Conservation (phyloP, 2,113 vertebrate species). For the Pteruthius melanotis region DNA sequence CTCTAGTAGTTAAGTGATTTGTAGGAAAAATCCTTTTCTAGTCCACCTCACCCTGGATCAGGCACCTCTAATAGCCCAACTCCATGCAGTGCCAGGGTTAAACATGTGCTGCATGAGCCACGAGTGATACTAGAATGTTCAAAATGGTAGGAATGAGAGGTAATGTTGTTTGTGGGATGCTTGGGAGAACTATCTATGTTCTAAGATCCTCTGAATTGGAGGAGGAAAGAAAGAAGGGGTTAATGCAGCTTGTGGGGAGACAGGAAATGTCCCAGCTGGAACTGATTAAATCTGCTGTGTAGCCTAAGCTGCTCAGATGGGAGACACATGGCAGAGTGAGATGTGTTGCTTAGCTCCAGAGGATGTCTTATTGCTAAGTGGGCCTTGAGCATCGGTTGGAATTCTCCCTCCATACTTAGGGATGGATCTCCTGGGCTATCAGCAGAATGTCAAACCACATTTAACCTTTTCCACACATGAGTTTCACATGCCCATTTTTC, state of each 20-base stretch:
- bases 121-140: not conserved
- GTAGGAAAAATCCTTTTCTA: not conserved
- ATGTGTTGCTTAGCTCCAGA: not conserved
- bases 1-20: not conserved
- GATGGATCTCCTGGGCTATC: not conserved
- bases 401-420: not conserved
- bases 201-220: not conserved
- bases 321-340: slow-evolving; percentile 42
- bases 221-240: slow-evolving; percentile 20
- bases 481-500: not conserved
- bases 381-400: not conserved
- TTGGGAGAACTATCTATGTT: not conserved
- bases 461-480: not conserved
- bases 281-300: slow-evolving; percentile 5
- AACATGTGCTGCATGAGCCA: accelerated
- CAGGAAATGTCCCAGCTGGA: slow-evolving; percentile 61
- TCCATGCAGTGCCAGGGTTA: not conserved
- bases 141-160: not conserved
- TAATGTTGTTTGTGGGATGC: not conserved
- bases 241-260: slow-evolving; percentile 22
- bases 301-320: slow-evolving; percentile 25
- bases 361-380: not conserved
- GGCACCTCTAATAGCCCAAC: not conserved
- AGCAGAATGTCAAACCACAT: not conserved
- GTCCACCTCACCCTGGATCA: not conserved